Conservation (phyloP, 2,888 invertebrate genomes). For the Ectemnius lituratus region DNA sequence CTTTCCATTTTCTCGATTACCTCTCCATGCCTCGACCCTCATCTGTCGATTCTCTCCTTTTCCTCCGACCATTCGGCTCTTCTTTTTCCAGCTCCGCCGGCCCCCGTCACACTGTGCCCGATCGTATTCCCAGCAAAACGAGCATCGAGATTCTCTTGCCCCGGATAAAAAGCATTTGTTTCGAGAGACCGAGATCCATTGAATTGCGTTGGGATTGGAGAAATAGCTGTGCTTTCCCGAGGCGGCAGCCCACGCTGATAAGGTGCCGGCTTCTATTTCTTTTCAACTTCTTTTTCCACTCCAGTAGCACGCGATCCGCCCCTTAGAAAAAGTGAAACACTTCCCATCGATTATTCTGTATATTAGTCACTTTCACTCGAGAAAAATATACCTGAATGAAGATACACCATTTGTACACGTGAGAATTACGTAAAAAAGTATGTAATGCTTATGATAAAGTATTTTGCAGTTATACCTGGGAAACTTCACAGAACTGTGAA, state of each 20-base stretch:
- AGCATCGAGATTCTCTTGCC: constrained; percentile 33
- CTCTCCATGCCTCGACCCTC: constrained; percentile 33
- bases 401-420: no score
- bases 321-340: not conserved
- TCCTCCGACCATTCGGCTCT: constrained; percentile 8
- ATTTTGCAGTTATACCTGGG: no score
- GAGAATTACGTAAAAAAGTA: no score
- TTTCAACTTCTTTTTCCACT: not conserved
- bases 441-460: no score
- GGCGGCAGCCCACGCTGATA: no score
- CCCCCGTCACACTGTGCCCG: not conserved
- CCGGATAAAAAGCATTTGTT: constrained; percentile 24
- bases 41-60: constrained; percentile 35
- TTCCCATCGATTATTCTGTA: not conserved
- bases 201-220: not conserved
- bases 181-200: constrained; percentile 5
- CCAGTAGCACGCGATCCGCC: not conserved
- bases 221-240: not conserved
- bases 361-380: not conserved
- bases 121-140: constrained; percentile 19
- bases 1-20: constrained; percentile 41
- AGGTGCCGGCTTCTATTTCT: not conserved
- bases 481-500: no score
- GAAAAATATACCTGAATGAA: not conserved
- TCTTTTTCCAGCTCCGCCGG: no score